These are phyloP conservation scores for Cathartes aura DNA, from an alignment of 2,113 vertebrate genomes.

Conservation along the genomic window DNA sequence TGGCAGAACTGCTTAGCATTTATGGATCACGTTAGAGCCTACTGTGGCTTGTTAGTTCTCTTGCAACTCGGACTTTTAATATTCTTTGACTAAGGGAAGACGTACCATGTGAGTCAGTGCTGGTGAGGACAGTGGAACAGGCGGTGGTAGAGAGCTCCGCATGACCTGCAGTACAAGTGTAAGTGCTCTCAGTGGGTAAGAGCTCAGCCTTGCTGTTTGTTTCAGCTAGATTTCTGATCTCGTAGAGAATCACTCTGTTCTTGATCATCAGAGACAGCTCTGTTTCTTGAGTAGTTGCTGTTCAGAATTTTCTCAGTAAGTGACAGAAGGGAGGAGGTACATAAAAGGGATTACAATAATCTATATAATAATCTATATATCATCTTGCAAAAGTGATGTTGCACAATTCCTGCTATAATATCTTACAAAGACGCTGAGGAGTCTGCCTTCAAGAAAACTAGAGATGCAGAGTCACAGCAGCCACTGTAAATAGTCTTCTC, in stretches of 20 bases:
- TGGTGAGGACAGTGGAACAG: background rate
- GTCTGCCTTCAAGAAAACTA: background rate
- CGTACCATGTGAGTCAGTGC: fast-evolving
- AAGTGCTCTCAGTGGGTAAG: background rate
- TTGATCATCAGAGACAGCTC: background rate
- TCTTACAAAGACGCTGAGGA: background rate
- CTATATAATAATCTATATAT: background rate
- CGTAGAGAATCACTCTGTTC: background rate
- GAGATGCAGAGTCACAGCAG: background rate
- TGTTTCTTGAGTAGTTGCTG: background rate
- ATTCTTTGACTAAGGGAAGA: background rate
- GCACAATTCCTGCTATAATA: background rate
- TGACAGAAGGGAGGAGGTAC: background rate
- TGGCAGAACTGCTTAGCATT: background rate
- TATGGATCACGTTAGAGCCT: fast-evolving
- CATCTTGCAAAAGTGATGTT: background rate
- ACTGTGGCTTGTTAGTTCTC: background rate
- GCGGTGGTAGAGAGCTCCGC: background rate
- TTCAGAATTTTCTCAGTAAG: background rate
- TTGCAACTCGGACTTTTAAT: too few relatives aligned
- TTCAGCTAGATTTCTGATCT: background rate
- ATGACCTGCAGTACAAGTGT: background rate
- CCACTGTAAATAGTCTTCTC: background rate
- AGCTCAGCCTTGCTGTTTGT: background rate
- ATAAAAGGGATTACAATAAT: fast-evolving